These are phyloP conservation scores for Entomyzon cyanotis DNA, from an alignment of 2,113 vertebrate genomes.

Conservation along the genomic window DNA sequence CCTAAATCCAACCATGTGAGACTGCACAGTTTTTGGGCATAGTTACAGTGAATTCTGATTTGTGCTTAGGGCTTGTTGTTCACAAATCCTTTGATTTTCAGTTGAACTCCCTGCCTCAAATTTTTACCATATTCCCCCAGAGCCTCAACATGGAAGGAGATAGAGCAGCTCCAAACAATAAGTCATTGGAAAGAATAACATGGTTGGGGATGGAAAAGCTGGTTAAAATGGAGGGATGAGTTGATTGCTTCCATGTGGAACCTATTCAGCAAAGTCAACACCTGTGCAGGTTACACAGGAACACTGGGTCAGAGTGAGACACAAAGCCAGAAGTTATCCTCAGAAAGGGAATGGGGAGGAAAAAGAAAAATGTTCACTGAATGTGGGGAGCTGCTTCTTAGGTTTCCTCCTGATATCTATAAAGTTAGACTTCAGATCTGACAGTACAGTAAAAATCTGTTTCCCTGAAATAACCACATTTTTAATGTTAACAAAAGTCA, in stretches of 20 bases:
- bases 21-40: background rate
- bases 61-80: background rate
- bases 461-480: background rate
- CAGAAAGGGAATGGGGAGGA: background rate
- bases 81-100: background rate
- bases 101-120: background rate
- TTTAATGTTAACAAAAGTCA: background rate
- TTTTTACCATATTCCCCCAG: background rate
- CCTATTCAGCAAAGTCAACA: background rate
- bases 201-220: background rate
- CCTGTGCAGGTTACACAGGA: background rate
- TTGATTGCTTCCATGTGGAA: background rate
- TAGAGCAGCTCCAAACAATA: background rate
- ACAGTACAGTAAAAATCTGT: background rate
- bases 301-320: background rate
- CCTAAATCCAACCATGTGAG: background rate
- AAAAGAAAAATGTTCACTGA: background rate
- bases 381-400: background rate
- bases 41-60: background rate
- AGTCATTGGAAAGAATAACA: background rate
- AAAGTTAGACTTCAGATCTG: background rate
- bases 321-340: background rate
- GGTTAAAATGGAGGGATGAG: background rate
- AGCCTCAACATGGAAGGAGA: background rate
- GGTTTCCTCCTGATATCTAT: background rate